These are phyloP conservation scores for Drosophila rellima DNA, from an alignment of 2,888 invertebrate species.

Conservation along the genomic window DNA sequence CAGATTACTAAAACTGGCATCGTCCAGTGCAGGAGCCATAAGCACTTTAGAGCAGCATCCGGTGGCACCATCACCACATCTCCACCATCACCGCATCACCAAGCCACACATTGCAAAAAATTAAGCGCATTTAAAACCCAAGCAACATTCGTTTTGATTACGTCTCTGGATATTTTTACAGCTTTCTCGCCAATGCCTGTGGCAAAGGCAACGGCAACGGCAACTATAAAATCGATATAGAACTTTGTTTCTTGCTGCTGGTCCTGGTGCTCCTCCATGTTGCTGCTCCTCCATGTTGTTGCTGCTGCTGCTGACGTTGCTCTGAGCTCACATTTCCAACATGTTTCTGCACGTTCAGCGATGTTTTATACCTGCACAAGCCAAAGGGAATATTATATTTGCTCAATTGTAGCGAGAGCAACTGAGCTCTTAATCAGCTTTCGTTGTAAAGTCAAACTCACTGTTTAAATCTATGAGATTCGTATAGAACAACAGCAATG, in stretches of 20 bases:
- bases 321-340: slow-evolving; percentile 26
- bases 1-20: slow-evolving; percentile 9
- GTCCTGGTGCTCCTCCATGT: slow-evolving; percentile 11
- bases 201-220: slow-evolving; percentile 29
- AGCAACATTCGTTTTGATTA: slow-evolving; percentile 66
- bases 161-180: slow-evolving; percentile 38
- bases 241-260: slow-evolving; percentile 41
- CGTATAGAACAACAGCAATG: not conserved
- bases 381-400: slow-evolving; percentile 33
- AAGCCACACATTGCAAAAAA: slow-evolving; percentile 47
- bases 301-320: slow-evolving; percentile 17
- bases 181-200: slow-evolving; percentile 25
- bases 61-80: slow-evolving; percentile 9
- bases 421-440: slow-evolving; percentile 50
- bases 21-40: slow-evolving; percentile 25
- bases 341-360: slow-evolving; percentile 44
- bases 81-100: not conserved
- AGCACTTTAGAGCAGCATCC: slow-evolving; percentile 49
- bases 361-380: slow-evolving; percentile 19
- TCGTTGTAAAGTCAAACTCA: slow-evolving; percentile 9
- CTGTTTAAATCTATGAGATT: not conserved
- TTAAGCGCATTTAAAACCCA: slow-evolving; percentile 66
- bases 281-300: slow-evolving; percentile 2
- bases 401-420: slow-evolving; percentile 17
- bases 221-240: slow-evolving; percentile 51